These are phyloP conservation scores for Pimephales promelas DNA, from an alignment of 2,113 vertebrate genomes.

Conservation along the genomic window DNA sequence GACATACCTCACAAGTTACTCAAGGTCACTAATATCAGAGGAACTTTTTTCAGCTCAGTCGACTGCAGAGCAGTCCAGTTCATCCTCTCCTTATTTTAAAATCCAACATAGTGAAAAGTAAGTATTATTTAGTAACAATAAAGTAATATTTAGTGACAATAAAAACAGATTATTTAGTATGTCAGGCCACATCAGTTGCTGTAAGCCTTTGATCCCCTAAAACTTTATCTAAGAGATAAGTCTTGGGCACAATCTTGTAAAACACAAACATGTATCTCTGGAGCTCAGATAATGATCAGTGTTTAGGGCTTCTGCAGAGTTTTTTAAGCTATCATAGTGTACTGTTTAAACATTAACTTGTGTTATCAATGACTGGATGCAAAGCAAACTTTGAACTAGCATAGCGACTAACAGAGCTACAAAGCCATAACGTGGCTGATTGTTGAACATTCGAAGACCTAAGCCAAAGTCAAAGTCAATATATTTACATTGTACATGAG, in stretches of 20 bases:
- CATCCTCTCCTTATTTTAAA: background rate
- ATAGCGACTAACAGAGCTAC: constrained; percentile 1
- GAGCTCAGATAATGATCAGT: constrained; percentile 30
- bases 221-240: constrained; percentile 28
- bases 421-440: background rate
- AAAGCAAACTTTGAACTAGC: constrained; percentile 59
- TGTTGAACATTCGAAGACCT: constrained; percentile 35
- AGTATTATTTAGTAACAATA: no score
- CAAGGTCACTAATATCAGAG: background rate
- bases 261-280: constrained; percentile 39
- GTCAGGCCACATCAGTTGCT: background rate
- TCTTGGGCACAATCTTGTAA: constrained; percentile 22
- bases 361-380: constrained; percentile 57
- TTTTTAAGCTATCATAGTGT: constrained; percentile 38
- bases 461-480: constrained; percentile 32
- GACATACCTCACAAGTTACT: background rate
- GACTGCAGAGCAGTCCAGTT: background rate
- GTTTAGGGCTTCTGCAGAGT: constrained; percentile 37
- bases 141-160: background rate
- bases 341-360: constrained; percentile 62
- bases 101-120: background rate
- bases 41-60: background rate
- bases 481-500: constrained; percentile 8
- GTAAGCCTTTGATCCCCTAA: constrained; percentile 23
- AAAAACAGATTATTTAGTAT: background rate